Evolutionary conservation across 2,888 invertebrate genomes (phyloP), one percentile per base, ranked within the genome.

Genomic region (Erebia aethiops): DNA sequence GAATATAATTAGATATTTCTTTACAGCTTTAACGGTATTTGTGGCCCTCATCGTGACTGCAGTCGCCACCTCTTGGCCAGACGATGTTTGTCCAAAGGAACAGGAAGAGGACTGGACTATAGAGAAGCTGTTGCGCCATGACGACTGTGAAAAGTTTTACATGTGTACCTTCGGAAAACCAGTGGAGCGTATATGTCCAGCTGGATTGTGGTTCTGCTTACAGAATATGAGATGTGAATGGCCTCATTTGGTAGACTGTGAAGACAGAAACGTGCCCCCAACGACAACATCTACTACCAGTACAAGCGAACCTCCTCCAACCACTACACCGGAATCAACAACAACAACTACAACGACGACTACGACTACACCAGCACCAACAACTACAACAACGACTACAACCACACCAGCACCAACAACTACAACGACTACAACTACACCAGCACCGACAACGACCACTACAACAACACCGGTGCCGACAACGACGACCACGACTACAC

Each of bases 111-210:
- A 91, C 75, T 89, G 89, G 88, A 74, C 76, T 21, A 84, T 88
- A 21, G 90, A 90, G 74, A 92, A 94, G 81, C 94, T 95, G 70
- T 90, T 95, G 0, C 93, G 93, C 26, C 92, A 92, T 64, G 90
- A 87, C 1, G 90, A 94, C 67, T 96, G 96, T 80, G 88, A 94
- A 70, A 95, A 94, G 80, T 96, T 95, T 83, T 91, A 96, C 69
- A 95, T 95, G 79, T 96, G 96, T 80, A 95, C 95, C 84, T 94
- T 94, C 74, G 96, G 95, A 4, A 77, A 89, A 0, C 95, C 94
- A 0, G 83, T 95, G 1, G 95, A 95, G 77, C 94, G 94, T 79
- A 79, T 81, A 0, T 96, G 96, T 77, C 94, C 94, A 0, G 77
- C 83, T 0, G 93, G 92, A 14, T 87, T 96, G 0, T 87, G 93